phyloP scores from a whole-genome alignment of 2,113 vertebrate genomes.

The Reinhardtius hippoglossoides region DNA sequence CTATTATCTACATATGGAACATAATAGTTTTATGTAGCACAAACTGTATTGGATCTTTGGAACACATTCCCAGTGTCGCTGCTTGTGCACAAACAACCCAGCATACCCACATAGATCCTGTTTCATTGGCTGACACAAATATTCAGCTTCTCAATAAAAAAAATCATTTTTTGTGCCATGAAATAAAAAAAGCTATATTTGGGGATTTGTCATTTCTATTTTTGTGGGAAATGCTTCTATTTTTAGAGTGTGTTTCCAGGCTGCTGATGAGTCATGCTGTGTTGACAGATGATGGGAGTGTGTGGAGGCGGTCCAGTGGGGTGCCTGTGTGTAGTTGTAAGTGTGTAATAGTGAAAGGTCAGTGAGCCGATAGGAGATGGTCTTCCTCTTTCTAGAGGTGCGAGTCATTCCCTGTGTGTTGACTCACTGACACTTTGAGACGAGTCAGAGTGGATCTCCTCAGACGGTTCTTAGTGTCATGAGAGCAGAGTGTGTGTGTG shows the following conservation, averaged over 20 bases:
- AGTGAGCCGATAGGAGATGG: background rate
- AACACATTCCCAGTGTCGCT: conserved; percentile 9
- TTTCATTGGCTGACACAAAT: conserved; percentile 44
- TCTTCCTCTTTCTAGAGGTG: background rate
- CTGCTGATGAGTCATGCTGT: conserved; percentile 60
- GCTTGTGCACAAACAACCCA: background rate
- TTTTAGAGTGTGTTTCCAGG: conserved; percentile 47
- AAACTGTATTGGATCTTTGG: background rate
- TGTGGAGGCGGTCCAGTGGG: conserved; percentile 12
- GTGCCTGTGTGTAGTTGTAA: background rate
- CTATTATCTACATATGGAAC: conserved; percentile 32
- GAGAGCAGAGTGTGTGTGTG: conserved; percentile 1
- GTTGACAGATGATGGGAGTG: conserved; percentile 32
- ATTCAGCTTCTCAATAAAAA: conserved; percentile 24
- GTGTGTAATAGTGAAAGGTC: conserved; percentile 17
- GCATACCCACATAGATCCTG: conserved; percentile 28
- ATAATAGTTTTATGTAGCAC: conserved; percentile 38
- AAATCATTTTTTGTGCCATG: conserved; percentile 49
- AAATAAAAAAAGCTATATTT: conserved; percentile 22
- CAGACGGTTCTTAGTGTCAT: conserved; percentile 28
- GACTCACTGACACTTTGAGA: conserved; percentile 25
- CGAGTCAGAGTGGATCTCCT: conserved; percentile 37
- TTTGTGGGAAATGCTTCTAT: conserved; percentile 51
- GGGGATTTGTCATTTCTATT: conserved; percentile 64
- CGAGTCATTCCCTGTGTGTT: conserved; percentile 19